Base-by-base conservation (phyloP, 2,113 vertebrate genomes). In the Mirounga angustirostris region DNA sequence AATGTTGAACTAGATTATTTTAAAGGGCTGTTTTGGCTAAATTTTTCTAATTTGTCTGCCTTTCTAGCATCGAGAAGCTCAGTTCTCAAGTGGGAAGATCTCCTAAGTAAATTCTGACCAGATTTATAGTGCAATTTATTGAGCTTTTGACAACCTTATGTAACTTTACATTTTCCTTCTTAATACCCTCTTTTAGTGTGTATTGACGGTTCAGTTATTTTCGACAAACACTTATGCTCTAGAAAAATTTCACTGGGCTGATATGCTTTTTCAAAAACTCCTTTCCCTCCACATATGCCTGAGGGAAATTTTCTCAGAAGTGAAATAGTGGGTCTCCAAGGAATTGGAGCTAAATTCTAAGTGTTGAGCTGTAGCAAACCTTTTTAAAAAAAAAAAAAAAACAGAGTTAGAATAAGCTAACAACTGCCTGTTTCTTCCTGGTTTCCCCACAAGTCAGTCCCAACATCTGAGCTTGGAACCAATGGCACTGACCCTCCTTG, bases 241-340 rank as follows among this genome's bases (percentile, higher is more conserved):
- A 92, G 78, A 40, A 40, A 40, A 40, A 40, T 40, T 40, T 40
- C 40, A 40, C 40, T 40, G 36, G n/a, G 30, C n/a, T 93, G 81
- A 91, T 97, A 85, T 0, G 2, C 28, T 94, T 96, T 93, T 69
- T 43, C 40, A 79, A 74, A 94, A 90, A 81, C 5, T 84, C 58
- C 80, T 13, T 10, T 74, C 14, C 18, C 26, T 24, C 54, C 18
- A 52, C 22, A 10, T 88, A 94, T 76, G 84, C 69, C 90, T 33
- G 52, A 90, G 84, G 80, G 71, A 97, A 95, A 96, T 97, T 96
- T 67, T 88, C 63, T 95, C 88, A 94, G 83, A 97, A 95, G 84
- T 90, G 33, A 90, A 96, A 86, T 0, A 59, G 69, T 76, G 46
- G 26, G 43, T 98, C 92, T 96, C 92, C 56, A 63, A 84, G 90